Conservation (phyloP, 2,113 vertebrate species). For the Uropsilus gracilis region DNA sequence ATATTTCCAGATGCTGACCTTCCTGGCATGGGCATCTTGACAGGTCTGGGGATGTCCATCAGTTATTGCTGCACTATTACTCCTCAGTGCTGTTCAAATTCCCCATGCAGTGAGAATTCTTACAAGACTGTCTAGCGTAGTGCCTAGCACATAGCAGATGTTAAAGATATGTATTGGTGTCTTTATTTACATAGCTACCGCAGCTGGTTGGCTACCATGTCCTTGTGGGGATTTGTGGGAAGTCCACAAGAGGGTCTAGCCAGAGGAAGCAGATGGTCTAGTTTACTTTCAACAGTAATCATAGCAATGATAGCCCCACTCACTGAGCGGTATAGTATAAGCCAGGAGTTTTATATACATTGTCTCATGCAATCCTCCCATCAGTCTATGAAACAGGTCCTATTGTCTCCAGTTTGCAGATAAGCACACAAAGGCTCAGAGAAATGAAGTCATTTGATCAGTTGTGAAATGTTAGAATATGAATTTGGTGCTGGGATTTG, state of each 20-base stretch:
- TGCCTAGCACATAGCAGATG: neutral
- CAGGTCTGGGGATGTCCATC: neutral
- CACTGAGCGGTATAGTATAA: neutral
- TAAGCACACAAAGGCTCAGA: conserved; percentile 40
- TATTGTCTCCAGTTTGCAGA: neutral
- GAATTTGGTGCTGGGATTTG: neutral
- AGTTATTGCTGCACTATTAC: neutral
- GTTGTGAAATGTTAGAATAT: neutral
- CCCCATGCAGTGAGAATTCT: neutral
- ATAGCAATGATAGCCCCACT: neutral
- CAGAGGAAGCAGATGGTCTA: neutral
- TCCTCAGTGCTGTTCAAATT: neutral
- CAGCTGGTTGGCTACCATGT: neutral
- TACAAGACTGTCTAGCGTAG: neutral
- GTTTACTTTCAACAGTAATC: neutral
- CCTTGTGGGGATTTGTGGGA: neutral
- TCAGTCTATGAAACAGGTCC: neutral
- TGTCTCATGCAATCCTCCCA: neutral
- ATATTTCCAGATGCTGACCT: neutral
- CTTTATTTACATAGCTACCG: neutral
- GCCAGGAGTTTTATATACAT: neutral
- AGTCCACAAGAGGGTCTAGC: neutral
- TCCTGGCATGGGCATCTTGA: neutral
- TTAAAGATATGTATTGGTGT: neutral
- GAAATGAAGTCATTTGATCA: neutral